Evolutionary conservation across 2,113 vertebrate genomes (phyloP).

Genomic region (Dasyurus viverrinus): DNA sequence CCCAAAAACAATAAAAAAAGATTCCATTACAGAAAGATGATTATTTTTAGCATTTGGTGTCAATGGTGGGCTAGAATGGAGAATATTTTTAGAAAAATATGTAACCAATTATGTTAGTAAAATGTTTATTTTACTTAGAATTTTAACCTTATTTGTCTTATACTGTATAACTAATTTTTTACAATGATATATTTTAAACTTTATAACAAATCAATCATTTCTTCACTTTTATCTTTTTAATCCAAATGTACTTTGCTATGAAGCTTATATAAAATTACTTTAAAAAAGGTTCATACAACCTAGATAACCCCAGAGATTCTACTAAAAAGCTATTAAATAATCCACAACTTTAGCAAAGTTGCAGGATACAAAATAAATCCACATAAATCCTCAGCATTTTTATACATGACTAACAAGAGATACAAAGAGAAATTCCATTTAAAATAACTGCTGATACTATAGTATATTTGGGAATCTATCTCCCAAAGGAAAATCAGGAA

Average conservation of each 20-base stretch:
- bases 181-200: constrained; percentile 39
- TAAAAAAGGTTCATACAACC: not conserved
- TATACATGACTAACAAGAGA: too few species aligned
- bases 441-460: too few species aligned
- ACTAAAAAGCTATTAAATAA: too few species aligned
- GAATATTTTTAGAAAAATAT: constrained; percentile 78
- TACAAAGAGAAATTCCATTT: too few species aligned
- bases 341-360: too few species aligned
- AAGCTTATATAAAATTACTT: not conserved
- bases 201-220: constrained; percentile 44
- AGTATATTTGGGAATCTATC: too few species aligned
- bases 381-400: too few species aligned
- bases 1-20: constrained; percentile 56
- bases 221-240: constrained; percentile 41
- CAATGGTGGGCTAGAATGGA: constrained; percentile 63
- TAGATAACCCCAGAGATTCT: too few species aligned
- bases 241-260: constrained; percentile 37
- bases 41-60: constrained; percentile 75
- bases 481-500: too few species aligned
- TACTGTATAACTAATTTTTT: constrained; percentile 54
- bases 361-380: too few species aligned
- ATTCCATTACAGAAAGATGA: constrained; percentile 68
- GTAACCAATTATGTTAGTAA: constrained; percentile 63
- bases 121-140: constrained; percentile 65
- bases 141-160: constrained; percentile 66